A percentile compares a stretch with the other conserved stretches of the same genome.
Conservation (phyloP, 2,113 vertebrate genomes). For the Trichechus manatus region DNA sequence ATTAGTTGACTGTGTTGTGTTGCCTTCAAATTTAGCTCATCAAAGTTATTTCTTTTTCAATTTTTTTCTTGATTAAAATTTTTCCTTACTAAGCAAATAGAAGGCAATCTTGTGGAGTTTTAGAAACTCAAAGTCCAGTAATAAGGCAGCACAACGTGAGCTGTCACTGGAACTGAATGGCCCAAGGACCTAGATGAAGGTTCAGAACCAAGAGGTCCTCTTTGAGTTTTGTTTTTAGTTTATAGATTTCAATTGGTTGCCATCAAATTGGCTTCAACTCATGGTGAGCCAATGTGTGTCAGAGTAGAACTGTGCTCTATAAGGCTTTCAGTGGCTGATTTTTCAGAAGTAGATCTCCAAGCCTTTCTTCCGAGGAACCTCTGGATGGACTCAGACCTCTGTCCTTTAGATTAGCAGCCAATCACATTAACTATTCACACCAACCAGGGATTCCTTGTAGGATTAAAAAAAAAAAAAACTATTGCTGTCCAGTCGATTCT, state of each 20-base stretch:
- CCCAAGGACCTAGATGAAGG: background rate
- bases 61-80: constrained; percentile 15
- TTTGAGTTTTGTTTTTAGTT: background rate
- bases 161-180: background rate
- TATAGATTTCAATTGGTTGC: background rate
- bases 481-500: background rate
- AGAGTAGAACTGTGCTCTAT: too few species aligned
- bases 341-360: too few species aligned
- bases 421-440: background rate
- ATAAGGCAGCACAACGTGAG: background rate
- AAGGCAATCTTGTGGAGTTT: background rate
- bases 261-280: background rate
- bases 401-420: background rate
- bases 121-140: background rate
- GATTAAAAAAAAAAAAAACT: background rate
- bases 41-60: background rate
- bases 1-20: background rate
- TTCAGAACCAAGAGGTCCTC: background rate
- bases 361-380: too few species aligned
- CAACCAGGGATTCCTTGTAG: background rate
- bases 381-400: background rate
- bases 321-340: background rate
- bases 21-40: constrained; percentile 18
- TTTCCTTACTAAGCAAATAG: background rate
- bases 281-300: too few species aligned